Evolutionary conservation across 2,797 vertebrate genomes (phyloP).

Genomic region (Vultur gryphus): DNA sequence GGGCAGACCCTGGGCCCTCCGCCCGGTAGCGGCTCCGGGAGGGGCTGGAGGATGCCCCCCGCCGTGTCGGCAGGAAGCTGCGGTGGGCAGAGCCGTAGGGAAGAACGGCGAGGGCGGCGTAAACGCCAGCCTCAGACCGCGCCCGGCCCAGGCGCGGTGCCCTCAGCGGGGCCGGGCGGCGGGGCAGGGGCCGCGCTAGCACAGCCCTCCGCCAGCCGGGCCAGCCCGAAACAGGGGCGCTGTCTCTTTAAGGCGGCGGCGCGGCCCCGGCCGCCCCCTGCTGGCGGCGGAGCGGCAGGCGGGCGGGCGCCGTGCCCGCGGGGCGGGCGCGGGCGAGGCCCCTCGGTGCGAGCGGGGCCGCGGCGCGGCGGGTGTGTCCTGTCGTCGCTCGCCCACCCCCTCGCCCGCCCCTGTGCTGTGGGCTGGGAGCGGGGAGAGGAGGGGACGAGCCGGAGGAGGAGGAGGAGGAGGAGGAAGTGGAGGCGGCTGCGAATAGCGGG

Average conservation of each 20-base stretch:
- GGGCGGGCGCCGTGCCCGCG: background rate
- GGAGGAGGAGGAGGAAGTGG: conserved; percentile 30
- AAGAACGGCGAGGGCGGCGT: no score
- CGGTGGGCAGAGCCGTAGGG: no score
- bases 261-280: background rate
- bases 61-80: background rate
- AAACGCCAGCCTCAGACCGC: no score
- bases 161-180: no score
- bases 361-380: conserved; percentile 4
- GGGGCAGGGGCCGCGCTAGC: background rate
- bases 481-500: conserved; percentile 50
- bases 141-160: no score
- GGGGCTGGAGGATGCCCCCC: background rate
- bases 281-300: background rate
- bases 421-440: background rate
- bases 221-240: accelerated
- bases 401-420: background rate
- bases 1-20: background rate
- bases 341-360: background rate
- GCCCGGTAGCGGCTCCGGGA: background rate
- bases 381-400: background rate
- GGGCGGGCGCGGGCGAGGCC: background rate
- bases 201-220: background rate
- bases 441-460: background rate
- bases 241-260: background rate